These are phyloP conservation scores for Vanessa cardui DNA, from an alignment of 2,888 invertebrate species.

Conservation along the genomic window DNA sequence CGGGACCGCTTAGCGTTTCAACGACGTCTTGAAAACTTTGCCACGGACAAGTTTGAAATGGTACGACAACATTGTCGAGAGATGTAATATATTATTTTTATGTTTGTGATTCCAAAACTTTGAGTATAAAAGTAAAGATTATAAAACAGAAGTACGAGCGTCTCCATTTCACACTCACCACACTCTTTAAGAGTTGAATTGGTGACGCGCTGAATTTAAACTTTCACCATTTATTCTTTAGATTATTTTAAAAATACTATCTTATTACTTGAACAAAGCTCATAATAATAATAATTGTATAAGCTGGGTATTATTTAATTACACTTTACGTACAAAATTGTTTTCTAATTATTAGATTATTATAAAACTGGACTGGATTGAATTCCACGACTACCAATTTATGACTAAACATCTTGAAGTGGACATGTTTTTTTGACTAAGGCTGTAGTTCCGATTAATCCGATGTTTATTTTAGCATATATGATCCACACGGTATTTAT, in stretches of 20 bases:
- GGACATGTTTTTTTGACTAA: too few species aligned
- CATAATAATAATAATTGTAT: too few species aligned
- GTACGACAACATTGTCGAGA: constrained; percentile 21
- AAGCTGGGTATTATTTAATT: too few species aligned
- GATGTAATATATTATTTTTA: constrained; percentile 19
- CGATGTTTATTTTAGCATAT: too few species aligned
- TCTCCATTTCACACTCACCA: not conserved
- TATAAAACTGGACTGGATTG: too few species aligned
- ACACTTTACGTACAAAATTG: too few species aligned
- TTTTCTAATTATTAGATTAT: too few species aligned
- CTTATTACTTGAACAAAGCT: too few species aligned
- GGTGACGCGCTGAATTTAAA: not conserved
- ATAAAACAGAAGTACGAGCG: not conserved
- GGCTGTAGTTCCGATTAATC: too few species aligned
- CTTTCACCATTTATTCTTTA: not conserved
- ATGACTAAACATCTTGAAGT: too few species aligned
- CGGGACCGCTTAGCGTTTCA: constrained; percentile 24
- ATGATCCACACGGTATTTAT: too few species aligned
- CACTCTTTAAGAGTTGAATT: not conserved
- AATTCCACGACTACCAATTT: too few species aligned
- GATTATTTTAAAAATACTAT: not conserved
- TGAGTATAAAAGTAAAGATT: constrained; percentile 11
- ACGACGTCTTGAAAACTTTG: constrained; percentile 23
- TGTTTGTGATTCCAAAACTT: constrained; percentile 9
- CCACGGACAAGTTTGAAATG: constrained; percentile 9